phyloP scores from a whole-genome alignment of 2,797 vertebrate species.

The Cetoscarus ocellatus region DNA sequence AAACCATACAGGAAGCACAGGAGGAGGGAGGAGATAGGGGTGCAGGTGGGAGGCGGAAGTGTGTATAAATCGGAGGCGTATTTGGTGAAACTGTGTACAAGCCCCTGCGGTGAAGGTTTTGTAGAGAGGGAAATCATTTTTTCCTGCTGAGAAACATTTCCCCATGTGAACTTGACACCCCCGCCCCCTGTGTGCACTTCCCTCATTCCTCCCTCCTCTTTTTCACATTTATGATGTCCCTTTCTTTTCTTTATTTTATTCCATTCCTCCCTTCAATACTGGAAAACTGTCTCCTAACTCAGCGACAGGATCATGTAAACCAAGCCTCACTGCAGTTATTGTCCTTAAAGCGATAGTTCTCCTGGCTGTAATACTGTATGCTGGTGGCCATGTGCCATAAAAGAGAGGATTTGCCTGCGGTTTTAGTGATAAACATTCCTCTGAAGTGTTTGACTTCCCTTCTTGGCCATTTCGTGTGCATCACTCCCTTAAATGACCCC shows the following conservation, averaged over 20 bases:
- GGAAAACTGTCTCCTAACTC: slow-evolving; percentile 19
- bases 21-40: slow-evolving; percentile 40
- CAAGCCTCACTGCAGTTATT: slow-evolving; percentile 24
- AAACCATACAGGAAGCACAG: slow-evolving; percentile 49
- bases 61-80: slow-evolving; percentile 61
- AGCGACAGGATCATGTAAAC: slow-evolving; percentile 5
- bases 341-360: slow-evolving; percentile 30
- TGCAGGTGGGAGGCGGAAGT: slow-evolving; percentile 58
- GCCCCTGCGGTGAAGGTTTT: slow-evolving; percentile 71
- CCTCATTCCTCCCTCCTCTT: slow-evolving; percentile 40
- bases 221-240: slow-evolving; percentile 21
- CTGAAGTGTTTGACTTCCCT: slow-evolving; percentile 41
- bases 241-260: slow-evolving; percentile 36
- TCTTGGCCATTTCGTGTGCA: slow-evolving; percentile 48
- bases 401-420: slow-evolving; percentile 30
- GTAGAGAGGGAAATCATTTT: slow-evolving; percentile 72
- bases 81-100: slow-evolving; percentile 66
- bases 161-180: slow-evolving; percentile 60
- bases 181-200: slow-evolving; percentile 24
- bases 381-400: slow-evolving; percentile 20
- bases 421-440: slow-evolving; percentile 55
- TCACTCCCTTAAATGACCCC: slow-evolving; percentile 52
- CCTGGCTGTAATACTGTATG: slow-evolving; percentile 12
- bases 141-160: slow-evolving; percentile 71
- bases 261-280: slow-evolving; percentile 14